Base-by-base conservation (phyloP, 2,888 invertebrate genomes). In the Drosophila cracens region DNA sequence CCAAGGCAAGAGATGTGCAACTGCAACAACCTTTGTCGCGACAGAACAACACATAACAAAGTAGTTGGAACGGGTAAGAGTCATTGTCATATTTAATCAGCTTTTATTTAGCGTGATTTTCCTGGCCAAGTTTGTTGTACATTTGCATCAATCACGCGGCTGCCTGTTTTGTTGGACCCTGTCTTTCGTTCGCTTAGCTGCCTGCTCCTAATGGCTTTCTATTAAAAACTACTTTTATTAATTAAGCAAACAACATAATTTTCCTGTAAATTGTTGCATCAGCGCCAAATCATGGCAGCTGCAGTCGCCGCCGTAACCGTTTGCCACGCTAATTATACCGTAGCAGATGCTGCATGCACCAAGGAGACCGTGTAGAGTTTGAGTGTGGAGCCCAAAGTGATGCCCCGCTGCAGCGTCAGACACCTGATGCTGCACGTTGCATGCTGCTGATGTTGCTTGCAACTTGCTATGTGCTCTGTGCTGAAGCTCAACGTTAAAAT, bases 161-260 rank as follows among this genome's bases (percentile, higher is more conserved):
- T 46, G 46, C 16, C 70, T 46, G 71, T 80, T 75, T 87, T 53
- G 76, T 79, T 76, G 79, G 81, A 74, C 72, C 58, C 48, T 75
- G 83, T 74, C 83, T 79, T 79, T 82, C 69, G 76, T 68, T 80
- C 57, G 57, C 58, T 58, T 60, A 43, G 25, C 48, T 34, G 62
- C 33, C 62, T 65, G 54, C 66, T 25, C 25, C 79, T 86, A 84
- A 87, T 87, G 74, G 67, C 72, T 73, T 77, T 82, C 84, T 87
- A 89, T 87, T 89, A 89, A 87, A 87, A 89, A 87, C 86, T 79
- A 89, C 87, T 87, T 87, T 87, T 89, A 89, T 87, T 89, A 87
- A 87, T 89, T 87, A 87, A 84, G 79, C 79, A 89, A 88, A 87
- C 87, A 89, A 85, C 89, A 89, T 89, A 89, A 88, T 89, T 89